These are phyloP conservation scores for Junonia oenone DNA, from an alignment of 2,888 invertebrate genomes.

Conservation along the genomic window DNA sequence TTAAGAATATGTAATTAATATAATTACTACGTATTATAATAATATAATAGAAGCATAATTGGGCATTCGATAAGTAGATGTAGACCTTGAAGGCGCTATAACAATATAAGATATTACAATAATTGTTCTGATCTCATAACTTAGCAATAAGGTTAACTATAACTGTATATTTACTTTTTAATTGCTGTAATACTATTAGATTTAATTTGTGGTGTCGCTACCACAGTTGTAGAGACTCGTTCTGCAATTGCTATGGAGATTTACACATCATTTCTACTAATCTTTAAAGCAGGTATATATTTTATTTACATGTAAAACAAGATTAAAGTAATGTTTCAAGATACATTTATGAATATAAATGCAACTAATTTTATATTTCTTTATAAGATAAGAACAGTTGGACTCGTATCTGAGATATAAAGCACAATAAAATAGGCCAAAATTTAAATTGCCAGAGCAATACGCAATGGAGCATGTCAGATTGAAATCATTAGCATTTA, in stretches of 20 bases:
- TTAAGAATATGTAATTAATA: constrained; percentile 37
- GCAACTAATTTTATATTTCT: too few species aligned
- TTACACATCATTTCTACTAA: too few species aligned
- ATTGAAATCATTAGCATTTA: constrained; percentile 37
- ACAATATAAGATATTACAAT: constrained; percentile 20
- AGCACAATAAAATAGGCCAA: constrained; percentile 11
- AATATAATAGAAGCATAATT: constrained; percentile 35
- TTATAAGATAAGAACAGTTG: too few species aligned
- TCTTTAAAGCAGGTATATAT: too few species aligned
- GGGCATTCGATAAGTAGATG: constrained; percentile 37
- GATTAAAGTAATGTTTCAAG: too few species aligned
- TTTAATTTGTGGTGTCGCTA: background rate
- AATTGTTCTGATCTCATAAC: background rate
- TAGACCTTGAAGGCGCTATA: constrained; percentile 43
- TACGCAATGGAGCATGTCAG: constrained; percentile 26
- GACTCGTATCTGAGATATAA: background rate
- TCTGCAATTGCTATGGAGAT: background rate
- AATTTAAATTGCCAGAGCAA: constrained; percentile 24
- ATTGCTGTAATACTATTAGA: background rate
- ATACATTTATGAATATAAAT: too few species aligned
- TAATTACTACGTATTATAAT: constrained; percentile 47
- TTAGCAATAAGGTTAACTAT: background rate
- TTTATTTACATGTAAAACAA: too few species aligned
- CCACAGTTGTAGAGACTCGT: background rate
- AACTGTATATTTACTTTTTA: background rate